These are phyloP conservation scores for Anthopleura sola DNA, from an alignment of 64 coral and sea anemone genomes.

Conservation along the genomic window DNA sequence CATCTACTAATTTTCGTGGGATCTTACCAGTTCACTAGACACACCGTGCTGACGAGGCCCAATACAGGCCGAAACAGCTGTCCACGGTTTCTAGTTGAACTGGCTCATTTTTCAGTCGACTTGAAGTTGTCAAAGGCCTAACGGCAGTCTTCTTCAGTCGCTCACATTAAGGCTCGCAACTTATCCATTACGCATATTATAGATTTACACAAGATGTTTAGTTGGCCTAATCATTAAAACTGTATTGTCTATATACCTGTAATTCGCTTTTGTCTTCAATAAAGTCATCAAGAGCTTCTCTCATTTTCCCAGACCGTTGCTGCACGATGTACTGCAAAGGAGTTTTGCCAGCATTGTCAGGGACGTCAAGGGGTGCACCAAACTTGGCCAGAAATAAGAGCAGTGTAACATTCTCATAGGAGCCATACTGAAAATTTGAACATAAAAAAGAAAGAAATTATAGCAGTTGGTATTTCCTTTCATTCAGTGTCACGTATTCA, in stretches of 20 bases:
- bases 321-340: conserved; percentile 59
- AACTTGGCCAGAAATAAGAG: conserved; percentile 68
- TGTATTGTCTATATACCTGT: neutral
- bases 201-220: no score
- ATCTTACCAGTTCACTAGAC: no score
- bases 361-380: conserved; percentile 49
- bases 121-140: no score
- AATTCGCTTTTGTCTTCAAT: conserved; percentile 16
- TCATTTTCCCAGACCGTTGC: conserved; percentile 77
- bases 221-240: neutral
- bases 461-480: neutral
- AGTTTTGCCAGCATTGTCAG: conserved; percentile 56
- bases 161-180: no score
- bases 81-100: no score
- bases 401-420: conserved; percentile 66
- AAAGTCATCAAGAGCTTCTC: conserved; percentile 56
- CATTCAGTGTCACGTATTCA: neutral
- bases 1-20: no score
- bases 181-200: no score
- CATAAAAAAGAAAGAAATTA: neutral
- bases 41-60: no score
- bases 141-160: no score
- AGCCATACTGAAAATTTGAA: conserved; percentile 57
- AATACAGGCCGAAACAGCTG: no score
- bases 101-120: no score